Conservation (phyloP, 1,140 invertebrate genomes). For the Diachasma alloeum region DNA sequence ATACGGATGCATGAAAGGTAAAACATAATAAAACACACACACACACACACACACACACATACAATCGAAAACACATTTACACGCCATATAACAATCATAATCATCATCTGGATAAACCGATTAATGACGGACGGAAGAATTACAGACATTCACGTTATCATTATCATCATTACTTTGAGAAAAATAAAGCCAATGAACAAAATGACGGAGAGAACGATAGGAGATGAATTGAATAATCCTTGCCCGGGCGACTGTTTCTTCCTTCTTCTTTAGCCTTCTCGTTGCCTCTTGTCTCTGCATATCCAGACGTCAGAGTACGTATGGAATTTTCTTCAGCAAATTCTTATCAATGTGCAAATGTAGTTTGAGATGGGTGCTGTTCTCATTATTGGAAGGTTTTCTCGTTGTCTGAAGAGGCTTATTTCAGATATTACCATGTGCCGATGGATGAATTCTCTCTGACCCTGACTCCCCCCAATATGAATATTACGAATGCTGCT, state of each 20-base stretch:
- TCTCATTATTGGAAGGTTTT: not conserved
- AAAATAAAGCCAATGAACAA: not conserved
- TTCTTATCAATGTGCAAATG: constrained; percentile 8
- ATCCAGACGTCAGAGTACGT: not conserved
- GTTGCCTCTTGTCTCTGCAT: not conserved
- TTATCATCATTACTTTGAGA: not conserved
- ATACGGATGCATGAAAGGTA: constrained; percentile 96
- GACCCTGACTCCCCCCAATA: not conserved
- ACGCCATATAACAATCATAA: not conserved
- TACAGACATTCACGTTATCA: not conserved
- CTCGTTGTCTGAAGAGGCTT: not conserved
- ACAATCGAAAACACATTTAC: constrained; percentile 8
- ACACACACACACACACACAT: no score
- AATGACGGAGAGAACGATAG: not conserved
- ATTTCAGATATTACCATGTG: constrained; percentile 19
- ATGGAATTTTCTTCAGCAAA: not conserved
- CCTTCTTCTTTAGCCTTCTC: not conserved
- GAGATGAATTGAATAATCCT: not conserved
- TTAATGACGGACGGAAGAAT: not conserved
- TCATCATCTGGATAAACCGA: not conserved
- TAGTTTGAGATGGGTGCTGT: not conserved
- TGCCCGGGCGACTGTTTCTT: constrained; percentile 1
- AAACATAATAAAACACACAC: constrained; percentile 52
- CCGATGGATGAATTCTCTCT: not conserved
- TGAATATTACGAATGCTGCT: not conserved